Conservation (phyloP, 2,797 vertebrate genomes). For the Sebastes wilsoni region DNA sequence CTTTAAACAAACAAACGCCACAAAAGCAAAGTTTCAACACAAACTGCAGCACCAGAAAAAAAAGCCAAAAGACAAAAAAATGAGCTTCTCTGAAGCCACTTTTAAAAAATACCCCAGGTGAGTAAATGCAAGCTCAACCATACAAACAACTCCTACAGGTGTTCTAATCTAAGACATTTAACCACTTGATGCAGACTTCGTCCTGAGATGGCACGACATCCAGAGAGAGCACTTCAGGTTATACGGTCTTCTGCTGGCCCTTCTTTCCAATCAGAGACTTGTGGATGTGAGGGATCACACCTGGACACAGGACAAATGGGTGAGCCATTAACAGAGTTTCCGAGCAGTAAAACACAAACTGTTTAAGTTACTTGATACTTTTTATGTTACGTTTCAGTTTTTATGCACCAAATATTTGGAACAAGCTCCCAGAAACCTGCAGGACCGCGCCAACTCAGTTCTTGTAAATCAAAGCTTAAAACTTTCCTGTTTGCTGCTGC, state of each 20-base stretch:
- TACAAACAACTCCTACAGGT: constrained; percentile 68
- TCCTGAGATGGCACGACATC: constrained; percentile 74
- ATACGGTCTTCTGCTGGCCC: constrained; percentile 88
- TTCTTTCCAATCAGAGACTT: constrained; percentile 89
- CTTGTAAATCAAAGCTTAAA: too few species aligned
- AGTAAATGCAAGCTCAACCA: constrained; percentile 80
- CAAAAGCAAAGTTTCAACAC: constrained; percentile 57
- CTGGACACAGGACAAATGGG: constrained; percentile 45
- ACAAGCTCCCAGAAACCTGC: too few species aligned
- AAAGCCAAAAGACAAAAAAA: constrained; percentile 53
- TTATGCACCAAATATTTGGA: too few species aligned
- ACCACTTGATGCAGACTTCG: constrained; percentile 64
- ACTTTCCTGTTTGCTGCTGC: too few species aligned
- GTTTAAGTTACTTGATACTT: neutral
- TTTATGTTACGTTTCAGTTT: too few species aligned
- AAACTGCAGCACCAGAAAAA: constrained; percentile 56
- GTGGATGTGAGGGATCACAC: constrained; percentile 88
- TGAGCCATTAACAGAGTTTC: neutral
- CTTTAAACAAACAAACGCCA: constrained; percentile 70
- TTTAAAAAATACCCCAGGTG: constrained; percentile 78
- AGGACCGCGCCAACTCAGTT: too few species aligned
- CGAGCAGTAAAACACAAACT: neutral
- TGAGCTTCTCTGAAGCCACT: constrained; percentile 87
- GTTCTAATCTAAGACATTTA: constrained; percentile 74
- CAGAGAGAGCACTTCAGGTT: constrained; percentile 58